These are phyloP conservation scores for Stigmatopora argus DNA, from an alignment of 2,113 vertebrate species.

Conservation along the genomic window DNA sequence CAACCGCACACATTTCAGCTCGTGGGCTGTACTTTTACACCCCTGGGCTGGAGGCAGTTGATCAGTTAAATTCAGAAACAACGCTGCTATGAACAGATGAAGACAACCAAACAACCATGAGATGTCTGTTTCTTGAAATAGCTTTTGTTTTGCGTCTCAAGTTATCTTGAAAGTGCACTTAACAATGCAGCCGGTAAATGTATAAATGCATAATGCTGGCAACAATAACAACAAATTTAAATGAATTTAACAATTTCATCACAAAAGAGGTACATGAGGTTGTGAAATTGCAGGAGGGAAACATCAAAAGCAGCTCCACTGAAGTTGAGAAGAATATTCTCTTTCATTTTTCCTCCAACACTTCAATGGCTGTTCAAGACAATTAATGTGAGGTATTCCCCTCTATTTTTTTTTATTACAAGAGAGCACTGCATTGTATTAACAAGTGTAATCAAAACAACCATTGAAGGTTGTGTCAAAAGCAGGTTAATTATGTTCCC, in stretches of 20 bases:
- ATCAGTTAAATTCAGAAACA: too few species aligned
- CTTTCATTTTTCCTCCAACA: conserved; percentile 27
- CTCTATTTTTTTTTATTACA: conserved; percentile 53
- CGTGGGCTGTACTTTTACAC: too few species aligned
- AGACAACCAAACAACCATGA: too few species aligned
- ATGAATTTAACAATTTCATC: neutral
- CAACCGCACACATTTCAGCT: too few species aligned
- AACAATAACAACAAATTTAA: neutral
- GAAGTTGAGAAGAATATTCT: conserved; percentile 10
- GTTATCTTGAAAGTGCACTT: neutral
- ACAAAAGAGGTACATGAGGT: conserved; percentile 16
- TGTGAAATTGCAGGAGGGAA: neutral
- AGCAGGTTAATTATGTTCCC: conserved; percentile 64
- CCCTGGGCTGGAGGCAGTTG: too few species aligned
- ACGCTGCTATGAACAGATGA: too few species aligned
- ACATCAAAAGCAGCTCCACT: neutral
- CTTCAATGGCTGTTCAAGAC: conserved; percentile 33
- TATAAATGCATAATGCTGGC: neutral
- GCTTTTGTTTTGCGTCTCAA: neutral
- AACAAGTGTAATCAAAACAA: conserved; percentile 63
- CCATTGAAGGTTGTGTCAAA: conserved; percentile 53
- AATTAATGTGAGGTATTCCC: conserved; percentile 53
- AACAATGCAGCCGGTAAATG: neutral
- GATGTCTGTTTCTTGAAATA: neutral
- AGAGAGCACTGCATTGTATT: conserved; percentile 41